phyloP scores from a whole-genome alignment of 1,140 invertebrate genomes.

The Philopotamus ludificatus region DNA sequence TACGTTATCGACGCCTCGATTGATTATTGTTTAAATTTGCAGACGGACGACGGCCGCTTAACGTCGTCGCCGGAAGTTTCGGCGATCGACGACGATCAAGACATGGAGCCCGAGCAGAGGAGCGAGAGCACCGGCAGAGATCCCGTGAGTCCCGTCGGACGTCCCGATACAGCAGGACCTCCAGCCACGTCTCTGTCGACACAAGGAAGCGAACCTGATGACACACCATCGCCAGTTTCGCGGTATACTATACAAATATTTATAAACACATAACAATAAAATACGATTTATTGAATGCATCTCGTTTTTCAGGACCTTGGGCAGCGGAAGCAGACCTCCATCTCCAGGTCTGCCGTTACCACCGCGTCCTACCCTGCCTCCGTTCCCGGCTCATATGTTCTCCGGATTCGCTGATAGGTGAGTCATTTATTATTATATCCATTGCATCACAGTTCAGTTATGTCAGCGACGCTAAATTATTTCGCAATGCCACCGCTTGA shows the following conservation, averaged over 20 bases:
- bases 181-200: slow-evolving; percentile 20
- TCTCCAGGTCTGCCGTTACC: slow-evolving; percentile 25
- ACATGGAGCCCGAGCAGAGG: slow-evolving; percentile 26
- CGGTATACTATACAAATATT: slow-evolving; percentile 32
- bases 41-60: slow-evolving; percentile 38
- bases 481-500: slow-evolving; percentile 16
- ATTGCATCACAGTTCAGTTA: neutral
- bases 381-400: slow-evolving; percentile 41
- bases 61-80: slow-evolving; percentile 39
- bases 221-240: slow-evolving; percentile 35
- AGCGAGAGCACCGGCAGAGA: slow-evolving; percentile 24
- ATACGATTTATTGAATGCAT: neutral
- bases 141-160: neutral
- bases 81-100: slow-evolving; percentile 36
- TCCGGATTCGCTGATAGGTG: slow-evolving; percentile 40
- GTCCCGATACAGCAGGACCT: slow-evolving; percentile 20
- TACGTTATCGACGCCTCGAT: too few relatives aligned
- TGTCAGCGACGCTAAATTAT: slow-evolving; percentile 16
- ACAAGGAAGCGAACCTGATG: slow-evolving; percentile 32
- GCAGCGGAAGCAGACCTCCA: slow-evolving; percentile 32
- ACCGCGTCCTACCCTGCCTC: slow-evolving; percentile 33
- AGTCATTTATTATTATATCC: slow-evolving; percentile 7
- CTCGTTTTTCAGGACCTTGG: slow-evolving; percentile 29
- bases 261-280: neutral
- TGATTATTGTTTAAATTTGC: neutral